Base-by-base conservation (phyloP, 2,113 vertebrate genomes). In the Gulo gulo region DNA sequence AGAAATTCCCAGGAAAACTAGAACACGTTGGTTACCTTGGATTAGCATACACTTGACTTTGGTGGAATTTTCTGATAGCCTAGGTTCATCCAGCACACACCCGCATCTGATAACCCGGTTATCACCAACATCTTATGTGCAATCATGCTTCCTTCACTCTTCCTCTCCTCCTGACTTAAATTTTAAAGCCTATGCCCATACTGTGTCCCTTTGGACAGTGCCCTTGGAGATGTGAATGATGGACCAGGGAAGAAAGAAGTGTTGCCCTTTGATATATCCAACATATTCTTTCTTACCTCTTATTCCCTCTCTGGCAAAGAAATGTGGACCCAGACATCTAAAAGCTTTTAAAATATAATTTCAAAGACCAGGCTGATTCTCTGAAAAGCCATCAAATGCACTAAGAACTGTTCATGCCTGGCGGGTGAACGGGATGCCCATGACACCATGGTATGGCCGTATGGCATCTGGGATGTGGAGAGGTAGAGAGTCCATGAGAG, bases 321-420 rank as follows among this genome's bases (percentile, higher is more conserved):
- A 85, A 86, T 39, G 39, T 61, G 63, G 59, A 61, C 52, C 34
- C 23, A 82, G 94, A 97, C 97, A 97, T 89, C 91, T 87, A 63
- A 97, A 84, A 61, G 39, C 78, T 93, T 97, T 97, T 59, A 91
- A 95, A 97, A 57, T 26, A 73, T n/a, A 89, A 91, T 97, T 97
- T 97, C 92, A 97, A 98, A 98, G 96, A 81, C 67, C 73, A 73
- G 59, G 26, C 9, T 61, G 76, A 45, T 50, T 76, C 90, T 96
- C 87, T 91, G 91, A 92, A 96, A 98, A 92, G 55, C 42, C 67
- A 96, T 82, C 81, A 69, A 63, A 83, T 16, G 36, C 39, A 23
- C 36, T 1, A 1, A 52, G 34, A 52, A 84, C 31, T 18, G 45
- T 18, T 57, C 69, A 47, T n/a, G 31, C 50, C 71, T 65, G 52